These are phyloP conservation scores for Helicoverpa armigera DNA, from an alignment of 1,140 invertebrate genomes.

Conservation along the genomic window DNA sequence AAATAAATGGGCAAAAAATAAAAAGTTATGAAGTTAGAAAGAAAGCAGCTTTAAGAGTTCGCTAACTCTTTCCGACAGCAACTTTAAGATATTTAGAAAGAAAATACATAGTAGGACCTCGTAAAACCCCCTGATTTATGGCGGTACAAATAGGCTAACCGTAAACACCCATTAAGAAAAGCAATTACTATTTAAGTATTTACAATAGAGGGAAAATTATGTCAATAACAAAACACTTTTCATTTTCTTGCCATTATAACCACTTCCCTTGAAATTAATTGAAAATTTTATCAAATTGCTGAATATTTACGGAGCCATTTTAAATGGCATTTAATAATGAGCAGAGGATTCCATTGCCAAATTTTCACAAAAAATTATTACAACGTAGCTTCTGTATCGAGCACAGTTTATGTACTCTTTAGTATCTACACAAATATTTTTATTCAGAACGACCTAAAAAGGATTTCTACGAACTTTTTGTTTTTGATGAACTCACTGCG, in stretches of 20 bases:
- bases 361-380: slow-evolving; percentile 9
- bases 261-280: slow-evolving; percentile 30
- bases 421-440: too few relatives aligned
- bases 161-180: slow-evolving; percentile 30
- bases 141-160: slow-evolving; percentile 20
- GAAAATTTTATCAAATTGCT: slow-evolving; percentile 7
- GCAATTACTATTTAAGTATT: slow-evolving; percentile 39
- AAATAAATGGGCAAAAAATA: background rate
- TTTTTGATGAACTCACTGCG: too few relatives aligned
- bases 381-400: background rate
- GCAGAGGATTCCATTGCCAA: slow-evolving; percentile 13
- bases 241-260: slow-evolving; percentile 17
- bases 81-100: background rate
- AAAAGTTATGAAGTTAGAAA: background rate
- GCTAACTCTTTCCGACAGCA: background rate
- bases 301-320: slow-evolving; percentile 17
- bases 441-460: too few relatives aligned
- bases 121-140: slow-evolving; percentile 23
- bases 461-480: too few relatives aligned
- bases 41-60: background rate
- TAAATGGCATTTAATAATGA: slow-evolving; percentile 32
- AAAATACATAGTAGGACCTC: slow-evolving; percentile 2
- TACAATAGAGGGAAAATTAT: slow-evolving; percentile 16
- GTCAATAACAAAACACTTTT: slow-evolving; percentile 27
- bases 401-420: too few relatives aligned